phyloP scores from a whole-genome alignment of 2,888 invertebrate genomes.

The Microdon myrmicae region DNA sequence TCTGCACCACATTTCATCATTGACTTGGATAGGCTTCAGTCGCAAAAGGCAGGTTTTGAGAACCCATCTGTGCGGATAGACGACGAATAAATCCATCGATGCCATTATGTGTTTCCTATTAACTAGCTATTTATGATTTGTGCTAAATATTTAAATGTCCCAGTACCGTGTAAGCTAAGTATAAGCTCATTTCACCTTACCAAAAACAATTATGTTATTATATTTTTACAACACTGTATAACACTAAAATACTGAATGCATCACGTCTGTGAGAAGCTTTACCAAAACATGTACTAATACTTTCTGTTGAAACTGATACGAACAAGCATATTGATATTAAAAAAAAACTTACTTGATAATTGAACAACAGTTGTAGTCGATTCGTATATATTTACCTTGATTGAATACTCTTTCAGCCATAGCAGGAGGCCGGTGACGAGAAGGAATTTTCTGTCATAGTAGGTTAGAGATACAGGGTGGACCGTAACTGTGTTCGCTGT shows the following conservation, averaged over 20 bases:
- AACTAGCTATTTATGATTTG: slow-evolving; percentile 42
- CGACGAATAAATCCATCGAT: slow-evolving; percentile 57
- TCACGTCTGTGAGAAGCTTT: slow-evolving; percentile 15
- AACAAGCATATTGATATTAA: too few species aligned
- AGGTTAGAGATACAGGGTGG: too few species aligned
- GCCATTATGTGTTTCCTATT: slow-evolving; percentile 11
- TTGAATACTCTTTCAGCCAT: too few species aligned
- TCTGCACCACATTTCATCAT: slow-evolving; percentile 37
- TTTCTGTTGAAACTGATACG: too few species aligned
- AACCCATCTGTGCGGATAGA: slow-evolving; percentile 64
- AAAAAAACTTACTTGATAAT: too few species aligned
- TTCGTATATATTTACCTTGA: too few species aligned
- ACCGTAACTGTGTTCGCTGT: too few species aligned
- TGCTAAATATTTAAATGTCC: slow-evolving; percentile 8
- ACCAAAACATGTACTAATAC: too few species aligned
- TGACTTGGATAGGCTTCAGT: slow-evolving; percentile 34
- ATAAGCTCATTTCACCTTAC: slow-evolving; percentile 3
- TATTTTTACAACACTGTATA: slow-evolving; percentile 4
- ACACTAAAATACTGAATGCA: slow-evolving; percentile 19
- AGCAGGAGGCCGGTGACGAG: too few species aligned
- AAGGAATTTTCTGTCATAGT: too few species aligned
- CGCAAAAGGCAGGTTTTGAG: slow-evolving; percentile 57
- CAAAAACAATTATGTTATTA: slow-evolving; percentile 10
- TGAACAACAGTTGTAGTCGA: too few species aligned
- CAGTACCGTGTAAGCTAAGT: slow-evolving; percentile 12